phyloP scores from a whole-genome alignment of 2,888 invertebrate species.

The Andricus curvator region DNA sequence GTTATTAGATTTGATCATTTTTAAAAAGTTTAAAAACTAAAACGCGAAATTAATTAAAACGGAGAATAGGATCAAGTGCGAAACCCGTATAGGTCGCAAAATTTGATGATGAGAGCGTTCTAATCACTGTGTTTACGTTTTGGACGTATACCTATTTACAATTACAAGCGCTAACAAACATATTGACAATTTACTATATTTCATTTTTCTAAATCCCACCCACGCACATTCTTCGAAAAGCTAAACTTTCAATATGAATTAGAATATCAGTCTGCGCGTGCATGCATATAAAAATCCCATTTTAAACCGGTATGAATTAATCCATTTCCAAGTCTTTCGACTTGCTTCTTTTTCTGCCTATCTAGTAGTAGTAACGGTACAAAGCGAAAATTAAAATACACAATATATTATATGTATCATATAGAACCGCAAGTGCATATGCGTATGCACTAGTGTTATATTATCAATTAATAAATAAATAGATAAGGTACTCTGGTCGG shows the following conservation, averaged over 20 bases:
- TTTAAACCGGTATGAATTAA: constrained; percentile 18
- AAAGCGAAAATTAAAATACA: constrained; percentile 32
- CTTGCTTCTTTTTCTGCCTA: constrained; percentile 9
- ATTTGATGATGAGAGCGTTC: constrained; percentile 31
- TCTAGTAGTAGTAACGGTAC: constrained; percentile 28
- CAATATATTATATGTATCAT: constrained; percentile 19
- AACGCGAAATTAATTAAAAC: neutral
- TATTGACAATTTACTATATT: constrained; percentile 8
- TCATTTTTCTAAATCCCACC: neutral
- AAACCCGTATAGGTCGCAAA: constrained; percentile 2
- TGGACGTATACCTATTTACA: constrained; percentile 19
- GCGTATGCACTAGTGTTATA: neutral
- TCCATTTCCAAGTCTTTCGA: constrained; percentile 8
- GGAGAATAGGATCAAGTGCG: constrained; percentile 3
- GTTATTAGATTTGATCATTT: neutral
- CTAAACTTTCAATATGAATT: constrained; percentile 3
- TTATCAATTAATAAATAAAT: constrained; percentile 23
- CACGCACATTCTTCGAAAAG: constrained; percentile 9
- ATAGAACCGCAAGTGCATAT: constrained; percentile 27
- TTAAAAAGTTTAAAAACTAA: constrained; percentile 4
- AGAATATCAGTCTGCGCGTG: constrained; percentile 25
- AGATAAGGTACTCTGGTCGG: constrained; percentile 39
- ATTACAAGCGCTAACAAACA: constrained; percentile 1
- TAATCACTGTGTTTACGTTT: constrained; percentile 28
- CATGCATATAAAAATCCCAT: neutral